Base-by-base conservation (phyloP, 64 coral and sea anemone species). In the Hydrozoanthus tunicans region DNA sequence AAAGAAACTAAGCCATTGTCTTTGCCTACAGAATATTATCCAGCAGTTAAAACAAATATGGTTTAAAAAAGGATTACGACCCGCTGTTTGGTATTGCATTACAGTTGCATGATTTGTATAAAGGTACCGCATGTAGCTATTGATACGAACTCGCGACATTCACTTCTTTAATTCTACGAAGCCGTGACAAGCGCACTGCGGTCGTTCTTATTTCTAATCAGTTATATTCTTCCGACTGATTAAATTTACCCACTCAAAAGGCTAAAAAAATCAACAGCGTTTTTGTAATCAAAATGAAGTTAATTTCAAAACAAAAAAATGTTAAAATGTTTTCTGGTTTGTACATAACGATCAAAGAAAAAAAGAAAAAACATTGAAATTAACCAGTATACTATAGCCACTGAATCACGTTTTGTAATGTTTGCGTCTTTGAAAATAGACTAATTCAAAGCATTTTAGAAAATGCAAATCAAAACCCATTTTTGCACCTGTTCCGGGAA, bases 401-500 rank as follows among this genome's bases (percentile, higher is more conserved):
- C 20, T 20, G 20, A 43, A 43, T 43, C 32, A 43, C 32, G 32
- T 43, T 43, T 43, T 43, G 32, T 43, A 43, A 43, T 43, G 32
- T 43, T 43, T 43, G 32, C 32, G 32, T 43, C 32, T 43, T 43
- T 43, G 0, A 43, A 43, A 43, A 43, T 43, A 7, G 20, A 61
- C 5, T 88, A 59, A 54, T 58, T 88, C 15, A 60, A 88, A 88
- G 68, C 84, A 72, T 74, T 74, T 73, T 73, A 74, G 24, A 58
- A 74, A 74, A 88, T 88, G 84, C 84, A 88, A 88, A 88, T 73
- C 15, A 10, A 58, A 58, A 23, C 9, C 23, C 26, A 8, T 73
- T 73, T 74, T 88, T 88, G 55, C 84, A 88, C 84, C 84, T 88
- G 84, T 88, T 88, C 4, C 11, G 4, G n/a, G 73, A 73, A 20